Evolutionary conservation across 2,888 invertebrate species (phyloP).

Genomic region (Tuberolachnus salignus): DNA sequence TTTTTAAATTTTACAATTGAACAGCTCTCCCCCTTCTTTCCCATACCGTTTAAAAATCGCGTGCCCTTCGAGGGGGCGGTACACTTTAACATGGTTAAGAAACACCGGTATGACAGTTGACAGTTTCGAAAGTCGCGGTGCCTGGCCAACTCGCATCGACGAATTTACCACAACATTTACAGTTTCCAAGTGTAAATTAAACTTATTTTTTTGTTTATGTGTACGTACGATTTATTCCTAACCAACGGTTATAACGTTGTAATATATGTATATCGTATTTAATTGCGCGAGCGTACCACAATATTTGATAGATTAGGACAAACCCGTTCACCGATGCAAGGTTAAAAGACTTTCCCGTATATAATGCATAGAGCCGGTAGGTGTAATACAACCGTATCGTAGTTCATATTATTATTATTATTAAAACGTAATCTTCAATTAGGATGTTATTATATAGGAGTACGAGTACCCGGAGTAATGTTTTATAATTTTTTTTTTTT

Average conservation of each 20-base stretch:
- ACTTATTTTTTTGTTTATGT: constrained; percentile 9
- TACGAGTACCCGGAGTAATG: background rate
- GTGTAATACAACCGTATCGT: constrained; percentile 19
- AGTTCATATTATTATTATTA: constrained; percentile 42
- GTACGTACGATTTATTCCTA: too few relatives aligned
- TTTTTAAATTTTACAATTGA: too few relatives aligned
- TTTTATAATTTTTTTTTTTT: background rate
- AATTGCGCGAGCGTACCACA: constrained; percentile 24
- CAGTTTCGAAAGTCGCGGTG: too few relatives aligned
- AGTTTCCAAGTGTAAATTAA: background rate
- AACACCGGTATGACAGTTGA: too few relatives aligned
- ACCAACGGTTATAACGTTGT: too few relatives aligned
- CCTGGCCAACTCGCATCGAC: too few relatives aligned
- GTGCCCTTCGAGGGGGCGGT: too few relatives aligned
- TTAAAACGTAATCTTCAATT: constrained; percentile 37
- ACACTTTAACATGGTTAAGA: too few relatives aligned
- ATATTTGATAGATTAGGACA: constrained; percentile 43
- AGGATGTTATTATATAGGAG: background rate
- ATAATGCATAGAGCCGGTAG: background rate
- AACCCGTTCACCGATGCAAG: constrained; percentile 43
- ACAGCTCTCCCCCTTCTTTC: too few relatives aligned
- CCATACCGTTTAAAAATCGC: too few relatives aligned
- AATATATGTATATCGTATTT: background rate
- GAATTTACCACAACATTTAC: too few relatives aligned
- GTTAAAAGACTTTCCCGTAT: constrained; percentile 36